Evolutionary conservation across 2,113 vertebrate genomes (phyloP), one percentile per base, ranked within the genome.

Genomic region (Leucoraja erinaceus): DNA sequence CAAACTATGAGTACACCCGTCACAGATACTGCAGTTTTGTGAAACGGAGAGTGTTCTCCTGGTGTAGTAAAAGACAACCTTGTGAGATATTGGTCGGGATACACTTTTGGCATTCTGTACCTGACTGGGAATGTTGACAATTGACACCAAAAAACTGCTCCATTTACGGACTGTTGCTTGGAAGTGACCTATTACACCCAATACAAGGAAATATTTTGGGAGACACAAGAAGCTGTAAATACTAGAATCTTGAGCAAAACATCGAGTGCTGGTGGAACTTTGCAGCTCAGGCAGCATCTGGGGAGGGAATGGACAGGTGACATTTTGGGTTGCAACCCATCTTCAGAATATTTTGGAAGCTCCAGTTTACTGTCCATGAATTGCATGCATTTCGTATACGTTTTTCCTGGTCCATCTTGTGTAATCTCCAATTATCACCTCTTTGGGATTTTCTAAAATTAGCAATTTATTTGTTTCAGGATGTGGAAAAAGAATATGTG

Each of bases 401-500:
- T 10, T 22, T 47, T 5, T 33, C 22, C 33, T 91, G 16, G n/a
- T 70, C 63, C 31, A n/a, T 38, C 63, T 70, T 70, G 18, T 70
- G 88, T 54, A 38, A 47, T 54, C 18, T 38, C 81, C 81, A 84
- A 22, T 4, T 74, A 54, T 91, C 3, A 25, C 9, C 38, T 11
- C 90, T 54, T 72, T 90, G 86, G 28, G 25, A 0, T 68, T 38
- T 90, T 16, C 63, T 38, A 74, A 91, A 54, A 25, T 54, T 22
- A 22, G 38, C 22, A 28, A 20, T 20, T 31, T 74, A 38, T 72
- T 91, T 72, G 38, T 91, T 63, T 0, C 95, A 97, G 95, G 96
- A 96, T 31, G 95, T 99, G 94, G 98, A 99, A 95, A 99, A 99
- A 95, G 98, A 99, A 95, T 99, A 99, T 93, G 99, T 99, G 94